These are phyloP conservation scores for Calephelis nemesis DNA, from an alignment of 1,140 invertebrate genomes.

Conservation along the genomic window DNA sequence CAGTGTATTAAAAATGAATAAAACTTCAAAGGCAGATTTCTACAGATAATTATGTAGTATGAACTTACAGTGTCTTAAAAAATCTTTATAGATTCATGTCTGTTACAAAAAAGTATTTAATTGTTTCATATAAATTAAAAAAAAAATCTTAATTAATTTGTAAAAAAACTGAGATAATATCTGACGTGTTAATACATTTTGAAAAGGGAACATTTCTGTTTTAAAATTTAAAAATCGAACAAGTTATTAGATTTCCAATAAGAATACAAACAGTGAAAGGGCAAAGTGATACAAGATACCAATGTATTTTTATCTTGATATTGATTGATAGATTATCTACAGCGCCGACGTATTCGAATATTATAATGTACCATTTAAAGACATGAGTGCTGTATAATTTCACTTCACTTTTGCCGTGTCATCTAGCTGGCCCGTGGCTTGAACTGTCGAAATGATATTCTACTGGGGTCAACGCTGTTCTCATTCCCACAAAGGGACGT, in stretches of 20 bases:
- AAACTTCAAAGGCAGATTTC: too few species aligned
- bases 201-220: too few species aligned
- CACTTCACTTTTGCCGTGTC: slow-evolving; percentile 43
- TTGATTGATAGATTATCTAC: slow-evolving; percentile 32
- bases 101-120: too few species aligned
- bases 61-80: too few species aligned
- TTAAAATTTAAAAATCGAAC: not conserved
- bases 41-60: too few species aligned
- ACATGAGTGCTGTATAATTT: slow-evolving; percentile 23
- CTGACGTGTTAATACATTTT: too few species aligned
- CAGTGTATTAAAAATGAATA: too few species aligned
- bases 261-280: not conserved
- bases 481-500: slow-evolving; percentile 39
- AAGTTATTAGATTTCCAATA: not conserved
- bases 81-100: too few species aligned
- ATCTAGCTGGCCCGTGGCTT: slow-evolving; percentile 42
- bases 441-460: slow-evolving; percentile 40
- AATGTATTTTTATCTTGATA: not conserved
- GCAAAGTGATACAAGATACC: not conserved
- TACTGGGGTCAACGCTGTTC: slow-evolving; percentile 45
- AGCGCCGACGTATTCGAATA: slow-evolving; percentile 27
- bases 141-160: too few species aligned
- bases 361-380: slow-evolving; percentile 23
- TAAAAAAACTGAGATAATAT: too few species aligned
- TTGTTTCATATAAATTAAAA: too few species aligned